phyloP scores from a whole-genome alignment of 1,140 invertebrate species.

The Drosophila sechellia region DNA sequence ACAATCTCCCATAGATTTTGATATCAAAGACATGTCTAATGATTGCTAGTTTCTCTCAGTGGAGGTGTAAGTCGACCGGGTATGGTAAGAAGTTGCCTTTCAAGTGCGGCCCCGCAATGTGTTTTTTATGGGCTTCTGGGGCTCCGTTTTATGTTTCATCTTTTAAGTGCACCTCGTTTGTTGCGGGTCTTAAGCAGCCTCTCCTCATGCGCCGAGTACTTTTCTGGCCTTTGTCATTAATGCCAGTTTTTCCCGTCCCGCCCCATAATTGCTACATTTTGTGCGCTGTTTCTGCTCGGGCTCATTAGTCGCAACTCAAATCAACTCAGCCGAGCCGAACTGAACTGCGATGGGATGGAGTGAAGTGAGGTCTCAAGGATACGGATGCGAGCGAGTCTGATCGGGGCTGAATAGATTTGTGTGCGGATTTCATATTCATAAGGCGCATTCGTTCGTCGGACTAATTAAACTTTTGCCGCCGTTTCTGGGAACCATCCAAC shows the following conservation, averaged over 20 bases:
- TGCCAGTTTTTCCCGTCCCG: slow-evolving; percentile 41
- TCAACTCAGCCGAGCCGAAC: slow-evolving; percentile 11
- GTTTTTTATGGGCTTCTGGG: slow-evolving; percentile 76
- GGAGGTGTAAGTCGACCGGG: slow-evolving; percentile 14
- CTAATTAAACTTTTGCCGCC: slow-evolving; percentile 50
- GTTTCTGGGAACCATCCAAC: slow-evolving; percentile 43
- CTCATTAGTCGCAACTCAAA: slow-evolving; percentile 38
- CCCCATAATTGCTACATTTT: slow-evolving; percentile 69
- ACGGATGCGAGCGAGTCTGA: slow-evolving; percentile 19
- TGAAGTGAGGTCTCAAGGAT: slow-evolving; percentile 30
- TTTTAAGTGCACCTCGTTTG: slow-evolving; percentile 75
- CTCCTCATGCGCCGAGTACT: slow-evolving; percentile 43
- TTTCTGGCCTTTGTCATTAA: slow-evolving; percentile 58
- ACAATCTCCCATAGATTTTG: too few species aligned
- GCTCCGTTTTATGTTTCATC: slow-evolving; percentile 78
- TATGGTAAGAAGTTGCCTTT: slow-evolving; percentile 46
- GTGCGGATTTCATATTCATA: slow-evolving; percentile 51
- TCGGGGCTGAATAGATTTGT: slow-evolving; percentile 47
- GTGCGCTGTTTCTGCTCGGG: slow-evolving; percentile 33
- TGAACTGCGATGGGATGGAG: background rate
- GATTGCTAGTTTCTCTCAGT: slow-evolving; percentile 9
- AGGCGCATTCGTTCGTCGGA: slow-evolving; percentile 36
- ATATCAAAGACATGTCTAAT: too few species aligned
- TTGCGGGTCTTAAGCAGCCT: slow-evolving; percentile 69
- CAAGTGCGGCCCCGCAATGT: slow-evolving; percentile 73